Percentiles rank a stretch among this genome's conserved stretches.
Conservation (phyloP, 2,113 vertebrate species). For the Piprites chloris region DNA sequence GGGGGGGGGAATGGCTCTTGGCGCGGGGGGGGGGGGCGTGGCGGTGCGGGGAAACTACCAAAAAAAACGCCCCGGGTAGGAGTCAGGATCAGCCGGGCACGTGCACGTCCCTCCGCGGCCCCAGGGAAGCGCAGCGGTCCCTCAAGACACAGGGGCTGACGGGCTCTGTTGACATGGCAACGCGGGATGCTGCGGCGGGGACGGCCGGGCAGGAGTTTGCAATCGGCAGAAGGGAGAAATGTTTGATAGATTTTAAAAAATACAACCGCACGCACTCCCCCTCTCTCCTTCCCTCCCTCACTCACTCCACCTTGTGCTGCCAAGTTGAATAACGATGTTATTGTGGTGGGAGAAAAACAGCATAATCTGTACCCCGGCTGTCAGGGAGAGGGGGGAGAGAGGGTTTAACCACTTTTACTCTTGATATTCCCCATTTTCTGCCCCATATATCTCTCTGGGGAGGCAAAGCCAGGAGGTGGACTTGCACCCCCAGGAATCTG, state of each 20-base stretch:
- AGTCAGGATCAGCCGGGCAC: not conserved
- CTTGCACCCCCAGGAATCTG: no score
- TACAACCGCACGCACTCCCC: not conserved
- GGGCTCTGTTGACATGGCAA: slow-evolving; percentile 44
- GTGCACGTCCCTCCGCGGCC: rapidly evolving
- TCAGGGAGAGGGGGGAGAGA: not conserved
- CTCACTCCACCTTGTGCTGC: slow-evolving; percentile 56
- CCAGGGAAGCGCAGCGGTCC: not conserved
- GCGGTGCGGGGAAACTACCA: no score
- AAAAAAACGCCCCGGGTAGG: not conserved
- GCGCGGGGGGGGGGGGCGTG: not conserved
- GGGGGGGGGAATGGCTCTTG: no score
- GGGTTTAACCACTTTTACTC: not conserved
- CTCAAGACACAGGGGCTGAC: not conserved
- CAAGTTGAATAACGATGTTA: slow-evolving; percentile 17
- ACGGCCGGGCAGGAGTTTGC: not conserved
- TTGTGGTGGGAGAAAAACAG: not conserved
- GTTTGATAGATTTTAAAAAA: not conserved
- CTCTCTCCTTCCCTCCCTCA: not conserved
- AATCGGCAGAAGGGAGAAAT: not conserved
- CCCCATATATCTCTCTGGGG: not conserved
- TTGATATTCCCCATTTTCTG: not conserved
- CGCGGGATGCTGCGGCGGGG: slow-evolving; percentile 17
- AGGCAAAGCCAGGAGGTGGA: rapidly evolving
- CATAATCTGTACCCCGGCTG: not conserved